Percentiles rank a stretch among this genome's conserved stretches.
Conservation (phyloP, 2,888 invertebrate genomes). For the Creontiades dilutus region DNA sequence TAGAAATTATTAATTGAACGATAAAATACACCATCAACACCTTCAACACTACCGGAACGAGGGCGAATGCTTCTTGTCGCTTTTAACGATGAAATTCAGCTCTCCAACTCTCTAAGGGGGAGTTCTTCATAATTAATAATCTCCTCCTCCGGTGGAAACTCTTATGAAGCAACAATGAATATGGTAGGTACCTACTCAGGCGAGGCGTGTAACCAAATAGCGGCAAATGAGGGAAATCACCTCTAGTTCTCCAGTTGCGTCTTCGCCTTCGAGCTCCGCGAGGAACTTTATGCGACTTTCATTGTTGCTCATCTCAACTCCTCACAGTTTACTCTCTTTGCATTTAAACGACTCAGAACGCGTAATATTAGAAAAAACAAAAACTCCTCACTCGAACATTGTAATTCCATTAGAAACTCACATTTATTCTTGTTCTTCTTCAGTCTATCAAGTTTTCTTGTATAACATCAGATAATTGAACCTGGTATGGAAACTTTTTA, state of each 20-base stretch:
- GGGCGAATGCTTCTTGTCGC: neutral
- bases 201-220: conserved; percentile 5
- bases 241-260: neutral
- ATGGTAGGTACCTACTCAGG: neutral
- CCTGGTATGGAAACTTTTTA: too few relatives aligned
- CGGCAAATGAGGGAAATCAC: neutral
- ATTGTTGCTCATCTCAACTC: neutral
- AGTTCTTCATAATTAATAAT: neutral
- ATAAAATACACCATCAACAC: too few relatives aligned
- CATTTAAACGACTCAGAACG: too few relatives aligned
- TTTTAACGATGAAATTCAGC: neutral
- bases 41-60: neutral
- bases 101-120: neutral
- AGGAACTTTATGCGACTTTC: neutral
- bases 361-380: too few relatives aligned
- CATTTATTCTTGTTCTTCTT: too few relatives aligned
- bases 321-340: neutral
- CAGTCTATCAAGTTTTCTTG: too few relatives aligned
- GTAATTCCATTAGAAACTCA: too few relatives aligned
- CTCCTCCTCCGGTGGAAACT: neutral
- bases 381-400: too few relatives aligned
- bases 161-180: conserved; percentile 4
- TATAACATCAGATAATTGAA: too few relatives aligned
- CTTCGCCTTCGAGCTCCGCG: neutral
- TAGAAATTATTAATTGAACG: too few relatives aligned